These are phyloP conservation scores for Drosophila cognata DNA, from an alignment of 2,888 invertebrate genomes.

Conservation along the genomic window DNA sequence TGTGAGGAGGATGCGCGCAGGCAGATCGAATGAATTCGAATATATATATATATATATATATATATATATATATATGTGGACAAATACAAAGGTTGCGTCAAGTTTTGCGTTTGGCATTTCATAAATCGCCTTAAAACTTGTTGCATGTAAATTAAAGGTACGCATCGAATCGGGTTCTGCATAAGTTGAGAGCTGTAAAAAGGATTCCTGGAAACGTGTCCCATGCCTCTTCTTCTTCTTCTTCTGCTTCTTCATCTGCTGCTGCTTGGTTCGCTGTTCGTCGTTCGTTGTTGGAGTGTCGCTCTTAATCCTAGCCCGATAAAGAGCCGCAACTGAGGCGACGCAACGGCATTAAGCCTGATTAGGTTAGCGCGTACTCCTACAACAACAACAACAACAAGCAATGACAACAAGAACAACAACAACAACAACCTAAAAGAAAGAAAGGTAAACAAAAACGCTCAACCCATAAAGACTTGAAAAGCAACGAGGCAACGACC, in stretches of 20 bases:
- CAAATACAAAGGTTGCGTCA: conserved; percentile 24
- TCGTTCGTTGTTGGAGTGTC: conserved; percentile 22
- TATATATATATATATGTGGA: not conserved
- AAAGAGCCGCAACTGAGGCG: conserved; percentile 37
- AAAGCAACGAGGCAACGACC: conserved; percentile 14
- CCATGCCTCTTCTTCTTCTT: not conserved
- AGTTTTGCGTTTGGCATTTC: conserved; percentile 21
- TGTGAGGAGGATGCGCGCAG: not conserved
- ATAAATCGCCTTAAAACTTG: conserved; percentile 52
- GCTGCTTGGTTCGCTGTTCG: not conserved
- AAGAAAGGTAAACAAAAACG: conserved; percentile 29
- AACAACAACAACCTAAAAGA: conserved; percentile 9
- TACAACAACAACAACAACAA: conserved; percentile 11
- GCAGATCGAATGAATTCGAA: not conserved
- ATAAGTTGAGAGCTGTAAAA: conserved; percentile 48
- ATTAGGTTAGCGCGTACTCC: conserved; percentile 57
- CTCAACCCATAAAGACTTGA: conserved; percentile 1
- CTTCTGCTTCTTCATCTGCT: not conserved
- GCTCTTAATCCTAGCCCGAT: conserved; percentile 40
- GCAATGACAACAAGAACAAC: not conserved
- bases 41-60: not conserved
- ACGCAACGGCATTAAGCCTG: conserved; percentile 73
- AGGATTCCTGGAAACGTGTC: conserved; percentile 44
- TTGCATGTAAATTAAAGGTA: conserved; percentile 32
- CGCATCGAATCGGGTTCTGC: conserved; percentile 46